These are phyloP conservation scores for Triplophysa dalaica DNA, from an alignment of 2,113 vertebrate species.

Conservation along the genomic window DNA sequence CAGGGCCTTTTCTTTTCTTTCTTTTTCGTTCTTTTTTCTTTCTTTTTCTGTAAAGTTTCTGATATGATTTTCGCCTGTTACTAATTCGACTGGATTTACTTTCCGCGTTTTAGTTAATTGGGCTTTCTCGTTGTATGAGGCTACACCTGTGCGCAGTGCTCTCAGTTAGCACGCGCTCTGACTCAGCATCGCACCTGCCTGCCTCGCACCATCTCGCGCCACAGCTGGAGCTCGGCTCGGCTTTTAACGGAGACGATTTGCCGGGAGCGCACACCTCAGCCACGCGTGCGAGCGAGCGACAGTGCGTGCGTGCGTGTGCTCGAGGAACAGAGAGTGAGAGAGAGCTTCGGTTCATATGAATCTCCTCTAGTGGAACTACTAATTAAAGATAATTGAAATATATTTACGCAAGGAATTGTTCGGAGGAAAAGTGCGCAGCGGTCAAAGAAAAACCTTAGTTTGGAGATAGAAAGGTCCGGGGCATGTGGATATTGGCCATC, in stretches of 20 bases:
- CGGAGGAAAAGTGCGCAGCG: constrained; percentile 56
- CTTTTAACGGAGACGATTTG: constrained; percentile 71
- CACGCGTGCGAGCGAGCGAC: constrained; percentile 69
- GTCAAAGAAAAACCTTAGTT: constrained; percentile 74
- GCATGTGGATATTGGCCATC: constrained; percentile 97
- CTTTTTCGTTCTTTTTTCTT: constrained; percentile 58
- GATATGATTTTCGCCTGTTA: constrained; percentile 43
- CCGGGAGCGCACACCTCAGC: constrained; percentile 54
- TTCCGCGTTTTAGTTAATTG: constrained; percentile 42
- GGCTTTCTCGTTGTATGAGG: constrained; percentile 50
- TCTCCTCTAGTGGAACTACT: constrained; percentile 14
- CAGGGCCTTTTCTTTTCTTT: constrained; percentile 25
- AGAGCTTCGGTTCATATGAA: constrained; percentile 10
- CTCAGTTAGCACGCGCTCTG: constrained; percentile 61
- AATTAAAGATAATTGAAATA: not conserved
- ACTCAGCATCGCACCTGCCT: constrained; percentile 84
- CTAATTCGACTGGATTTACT: constrained; percentile 48
- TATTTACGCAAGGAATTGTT: constrained; percentile 4
- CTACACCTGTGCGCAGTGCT: constrained; percentile 69
- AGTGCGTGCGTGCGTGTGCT: constrained; percentile 47
- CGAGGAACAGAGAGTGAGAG: constrained; percentile 29
- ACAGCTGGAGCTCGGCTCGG: constrained; percentile 67
- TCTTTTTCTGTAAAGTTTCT: constrained; percentile 23
- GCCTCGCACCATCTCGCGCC: constrained; percentile 60
- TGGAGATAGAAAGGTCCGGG: constrained; percentile 85